phyloP scores from a whole-genome alignment of 2,797 vertebrate species.

The Gallirallus australis region DNA sequence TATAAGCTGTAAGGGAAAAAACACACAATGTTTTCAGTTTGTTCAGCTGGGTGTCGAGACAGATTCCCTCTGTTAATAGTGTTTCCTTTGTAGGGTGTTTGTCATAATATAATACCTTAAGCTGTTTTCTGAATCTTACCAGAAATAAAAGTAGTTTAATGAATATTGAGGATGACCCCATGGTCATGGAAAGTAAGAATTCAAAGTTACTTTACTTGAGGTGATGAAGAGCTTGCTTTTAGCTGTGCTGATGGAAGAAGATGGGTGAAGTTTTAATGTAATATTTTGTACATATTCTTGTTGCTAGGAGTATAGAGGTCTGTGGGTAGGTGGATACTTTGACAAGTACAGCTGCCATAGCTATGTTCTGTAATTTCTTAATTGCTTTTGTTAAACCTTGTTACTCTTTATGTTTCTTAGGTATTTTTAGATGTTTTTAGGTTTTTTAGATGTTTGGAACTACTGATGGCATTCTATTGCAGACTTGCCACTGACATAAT shows the following conservation, averaged over 20 bases:
- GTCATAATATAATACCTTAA: not conserved
- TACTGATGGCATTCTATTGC: not conserved
- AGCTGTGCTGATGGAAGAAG: not conserved
- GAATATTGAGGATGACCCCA: not conserved
- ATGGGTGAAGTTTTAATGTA: not conserved
- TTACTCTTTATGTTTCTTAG: not conserved
- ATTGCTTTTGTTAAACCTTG: not conserved
- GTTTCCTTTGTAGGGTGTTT: not conserved
- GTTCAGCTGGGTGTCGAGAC: not conserved
- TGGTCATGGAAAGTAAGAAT: not conserved
- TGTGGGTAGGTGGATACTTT: not conserved
- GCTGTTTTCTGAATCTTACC: not conserved
- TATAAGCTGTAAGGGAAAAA: not conserved
- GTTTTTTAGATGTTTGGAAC: not conserved
- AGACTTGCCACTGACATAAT: not conserved
- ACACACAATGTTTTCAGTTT: rapidly evolving
- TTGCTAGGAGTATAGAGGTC: not conserved
- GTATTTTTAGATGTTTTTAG: not conserved
- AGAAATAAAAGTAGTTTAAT: not conserved
- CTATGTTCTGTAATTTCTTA: not conserved
- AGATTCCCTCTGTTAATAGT: not conserved
- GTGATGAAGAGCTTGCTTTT: not conserved
- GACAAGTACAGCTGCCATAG: not conserved
- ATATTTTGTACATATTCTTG: not conserved
- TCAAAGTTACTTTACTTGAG: not conserved